Percentiles rank a stretch among this genome's conserved stretches.
Evolutionary conservation across 2,113 vertebrate genomes (phyloP).

Genomic region (Silurus glanis): DNA sequence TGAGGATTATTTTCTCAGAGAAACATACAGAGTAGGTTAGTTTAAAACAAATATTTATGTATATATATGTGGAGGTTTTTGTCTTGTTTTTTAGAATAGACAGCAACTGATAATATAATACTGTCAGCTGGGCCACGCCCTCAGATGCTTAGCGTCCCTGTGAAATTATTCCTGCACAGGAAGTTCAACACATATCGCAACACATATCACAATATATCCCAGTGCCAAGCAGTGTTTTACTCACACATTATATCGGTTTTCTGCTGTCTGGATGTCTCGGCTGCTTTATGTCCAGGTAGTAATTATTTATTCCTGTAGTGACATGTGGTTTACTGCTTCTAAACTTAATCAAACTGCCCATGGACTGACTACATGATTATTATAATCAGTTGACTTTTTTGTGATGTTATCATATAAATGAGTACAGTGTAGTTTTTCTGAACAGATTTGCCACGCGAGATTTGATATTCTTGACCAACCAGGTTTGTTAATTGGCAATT

Average conservation of each 20-base stretch:
- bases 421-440: not conserved
- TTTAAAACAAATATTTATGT: no score
- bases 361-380: not conserved
- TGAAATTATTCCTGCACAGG: not conserved
- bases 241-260: conserved; percentile 36
- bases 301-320: conserved; percentile 39
- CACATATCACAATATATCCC: not conserved
- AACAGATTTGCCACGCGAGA: not conserved
- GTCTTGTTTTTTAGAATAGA: not conserved
- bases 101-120: not conserved
- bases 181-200: not conserved
- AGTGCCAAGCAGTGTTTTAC: conserved; percentile 8
- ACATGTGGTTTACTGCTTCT: conserved; percentile 17
- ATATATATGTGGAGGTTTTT: no score
- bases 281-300: conserved; percentile 26
- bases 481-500: not conserved
- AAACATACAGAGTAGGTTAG: not conserved
- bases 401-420: not conserved
- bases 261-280: conserved; percentile 31
- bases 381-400: not conserved
- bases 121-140: not conserved
- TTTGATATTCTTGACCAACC: not conserved
- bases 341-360: not conserved
- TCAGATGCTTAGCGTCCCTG: not conserved
- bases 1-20: not conserved